Percentiles rank a stretch among this genome's conserved stretches.
phyloP scores from a whole-genome alignment of 2,797 vertebrate genomes.

The Pangasius krempfi region DNA sequence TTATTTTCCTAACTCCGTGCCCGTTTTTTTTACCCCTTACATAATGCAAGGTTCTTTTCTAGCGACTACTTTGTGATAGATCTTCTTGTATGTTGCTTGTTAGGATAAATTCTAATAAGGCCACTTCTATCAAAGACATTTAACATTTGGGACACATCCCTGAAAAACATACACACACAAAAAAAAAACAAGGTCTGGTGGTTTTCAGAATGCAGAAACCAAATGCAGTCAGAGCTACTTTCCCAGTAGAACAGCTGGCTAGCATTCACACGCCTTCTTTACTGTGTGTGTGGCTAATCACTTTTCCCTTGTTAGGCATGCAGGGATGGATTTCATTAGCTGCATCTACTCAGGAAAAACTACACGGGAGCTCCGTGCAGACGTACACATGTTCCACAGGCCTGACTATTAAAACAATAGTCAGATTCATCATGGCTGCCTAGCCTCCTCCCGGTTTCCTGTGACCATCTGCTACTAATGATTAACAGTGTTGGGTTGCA shows the following conservation, averaged over 20 bases:
- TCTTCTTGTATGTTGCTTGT: neutral
- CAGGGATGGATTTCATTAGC: constrained; percentile 49
- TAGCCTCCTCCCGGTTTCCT: constrained; percentile 53
- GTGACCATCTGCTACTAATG: constrained; percentile 62
- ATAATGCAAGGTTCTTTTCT: neutral
- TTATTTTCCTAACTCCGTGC: neutral
- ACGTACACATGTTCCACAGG: constrained; percentile 48
- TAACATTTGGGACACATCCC: neutral
- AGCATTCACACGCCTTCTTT: constrained; percentile 19
- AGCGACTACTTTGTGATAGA: neutral
- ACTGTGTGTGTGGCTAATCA: constrained; percentile 40
- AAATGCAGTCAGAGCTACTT: neutral
- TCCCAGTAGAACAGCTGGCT: constrained; percentile 36
- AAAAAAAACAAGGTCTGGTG: neutral
- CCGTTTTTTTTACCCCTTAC: neutral
- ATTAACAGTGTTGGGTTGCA: constrained; percentile 49
- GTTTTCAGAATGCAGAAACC: constrained; percentile 17
- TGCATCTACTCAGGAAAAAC: constrained; percentile 23
- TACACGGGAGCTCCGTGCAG: constrained; percentile 41
- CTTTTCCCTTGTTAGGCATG: constrained; percentile 35
- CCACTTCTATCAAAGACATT: neutral
- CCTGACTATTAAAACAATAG: constrained; percentile 56
- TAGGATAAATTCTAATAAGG: neutral
- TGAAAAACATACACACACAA: neutral
- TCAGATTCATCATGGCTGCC: constrained; percentile 48